A percentile compares a stretch with the other conserved stretches of the same genome.
Evolutionary conservation across 2,888 invertebrate species (phyloP).

Genomic region (Agapostemon virescens): DNA sequence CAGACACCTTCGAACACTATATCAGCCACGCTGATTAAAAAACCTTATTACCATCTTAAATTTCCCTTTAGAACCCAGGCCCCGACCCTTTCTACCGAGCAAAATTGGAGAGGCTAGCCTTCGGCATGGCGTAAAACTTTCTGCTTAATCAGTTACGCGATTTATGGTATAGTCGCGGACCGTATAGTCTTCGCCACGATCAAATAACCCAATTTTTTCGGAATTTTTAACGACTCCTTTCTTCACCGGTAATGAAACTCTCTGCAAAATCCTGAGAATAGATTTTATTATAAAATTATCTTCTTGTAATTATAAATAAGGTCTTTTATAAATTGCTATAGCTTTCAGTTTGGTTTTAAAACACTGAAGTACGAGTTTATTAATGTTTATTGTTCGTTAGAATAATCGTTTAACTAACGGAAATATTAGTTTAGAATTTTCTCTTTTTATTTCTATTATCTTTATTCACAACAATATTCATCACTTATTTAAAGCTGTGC

Average conservation of each 20-base stretch:
- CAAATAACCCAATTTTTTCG: neutral
- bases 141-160: constrained; percentile 11
- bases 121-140: neutral
- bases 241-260: neutral
- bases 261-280: neutral
- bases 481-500: neutral
- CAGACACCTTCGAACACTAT: neutral
- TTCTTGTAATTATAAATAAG: too few relatives aligned
- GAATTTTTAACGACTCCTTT: neutral
- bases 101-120: neutral
- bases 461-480: neutral
- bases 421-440: too few relatives aligned
- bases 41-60: neutral
- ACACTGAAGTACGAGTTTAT: too few relatives aligned
- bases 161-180: neutral
- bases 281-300: too few relatives aligned
- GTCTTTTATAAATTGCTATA: too few relatives aligned
- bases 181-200: neutral
- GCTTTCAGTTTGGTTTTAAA: too few relatives aligned
- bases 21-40: constrained; percentile 4
- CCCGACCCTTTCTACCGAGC: neutral
- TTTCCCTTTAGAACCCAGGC: neutral
- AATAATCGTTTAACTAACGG: too few relatives aligned
- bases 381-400: too few relatives aligned
- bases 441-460: too few relatives aligned